Base-by-base conservation (phyloP, 1,140 invertebrate genomes). In the Stegodyphus dumicola region DNA sequence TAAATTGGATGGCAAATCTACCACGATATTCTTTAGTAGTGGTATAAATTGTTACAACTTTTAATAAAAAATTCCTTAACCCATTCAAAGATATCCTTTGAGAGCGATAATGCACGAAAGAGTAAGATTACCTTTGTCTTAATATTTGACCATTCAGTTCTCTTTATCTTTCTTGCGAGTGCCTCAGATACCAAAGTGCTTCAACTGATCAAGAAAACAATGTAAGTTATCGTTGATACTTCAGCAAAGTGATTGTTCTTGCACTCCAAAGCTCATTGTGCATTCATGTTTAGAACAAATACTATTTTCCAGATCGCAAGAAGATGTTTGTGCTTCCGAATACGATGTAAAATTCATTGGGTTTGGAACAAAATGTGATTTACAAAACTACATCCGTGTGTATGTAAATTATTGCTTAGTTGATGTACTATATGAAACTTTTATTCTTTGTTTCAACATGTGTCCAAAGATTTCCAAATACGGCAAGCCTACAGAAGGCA, bases 381-480 rank as follows among this genome's bases (percentile, higher is more conserved):
- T 33, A 1, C 33, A 33, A 33, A 1, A 33, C 3, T 33, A 33
- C 1, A 33, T 33, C 33, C 33, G 33, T 33, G 1, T 33, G 33
- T 33, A 33, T 33, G 33, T 33, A 33, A 33, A 33, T 33, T 33
- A 33, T 33, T 33, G 33, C 33, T 33, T 1, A 33, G 3, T 33
- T 1, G 33, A 3, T 33, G 33, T 33, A 33, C 56, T 60, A 15
- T 60, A 9, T 60, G 56, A 15, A 1, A 15, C 5, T 10, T 9
- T 60, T 60, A 10, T 60, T 10, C 56, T 60, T 60, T 10, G 18
- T 33, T 48, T 33, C 49, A 13, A 9, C 33, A 85, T 85, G 81
- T 76, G 81, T 56, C 73, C 81, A 5, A 85, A 69, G 64, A n/a
- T 17, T 53, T 33, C 10, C n/a, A 51, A 67, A 17, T n/a, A 84